Base-by-base conservation (phyloP, 2,888 invertebrate species). In the Galerucella pusilla region DNA sequence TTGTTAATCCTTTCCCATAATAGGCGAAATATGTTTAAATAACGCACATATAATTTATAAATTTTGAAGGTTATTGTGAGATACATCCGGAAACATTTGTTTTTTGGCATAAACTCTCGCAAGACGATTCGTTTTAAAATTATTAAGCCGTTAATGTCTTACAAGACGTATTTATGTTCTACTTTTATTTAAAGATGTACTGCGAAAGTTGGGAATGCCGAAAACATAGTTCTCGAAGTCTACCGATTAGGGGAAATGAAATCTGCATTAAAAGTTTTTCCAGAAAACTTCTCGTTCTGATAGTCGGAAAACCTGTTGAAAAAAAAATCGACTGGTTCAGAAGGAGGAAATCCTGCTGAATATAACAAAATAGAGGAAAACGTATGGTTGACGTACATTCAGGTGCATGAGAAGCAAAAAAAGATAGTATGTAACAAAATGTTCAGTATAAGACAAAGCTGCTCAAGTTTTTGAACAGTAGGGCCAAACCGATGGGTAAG, bases 151-250 rank as follows among this genome's bases (percentile, higher is more conserved):
- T 52, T 52, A 14, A n/a, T 52, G 49, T 49, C 11, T 2, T 12
- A 49, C 35, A 42, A 42, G 7, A 9, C 35, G 35, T 42, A 42
- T 49, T 49, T 49, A 49, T 49, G 52, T 52, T 52, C 52, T 52
- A 52, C 52, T n/a, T n/a, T n/a, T n/a, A 14, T 52, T 52, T 6
- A 52, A 52, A 52, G 6, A n/a, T 52, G 52, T 52, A 52, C 52
- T 7, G n/a, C n/a, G n/a, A 52, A 49, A 49, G 4, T 49, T 14
- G 14, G 35, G 9, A 14, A 49, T 49, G n/a, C 52, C 52, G 52
- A 52, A 52, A 14, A 52, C 52, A 52, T 52, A 52, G n/a, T 59
- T 54, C 66, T 57, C 45, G 45, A 66, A 60, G 59, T 60, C 12
- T 25, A 25, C n/a, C 59, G 25, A 60, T 60, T 60, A 60, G 9